These are phyloP conservation scores for Octomys mimax DNA, from an alignment of 2,797 vertebrate species.

Conservation along the genomic window DNA sequence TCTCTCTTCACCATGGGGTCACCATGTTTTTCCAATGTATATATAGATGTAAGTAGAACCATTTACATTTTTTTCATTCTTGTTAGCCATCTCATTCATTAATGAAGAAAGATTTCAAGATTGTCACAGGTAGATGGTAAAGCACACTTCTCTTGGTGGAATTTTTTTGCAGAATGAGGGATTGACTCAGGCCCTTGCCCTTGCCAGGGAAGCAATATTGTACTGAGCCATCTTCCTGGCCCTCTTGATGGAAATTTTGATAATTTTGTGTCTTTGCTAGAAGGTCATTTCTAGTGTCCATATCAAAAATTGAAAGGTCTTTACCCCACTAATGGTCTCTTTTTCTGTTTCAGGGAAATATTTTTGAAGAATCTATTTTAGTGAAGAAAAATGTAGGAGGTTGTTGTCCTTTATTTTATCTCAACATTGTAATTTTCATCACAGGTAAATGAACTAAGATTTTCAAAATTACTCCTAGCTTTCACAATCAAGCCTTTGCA, in stretches of 20 bases:
- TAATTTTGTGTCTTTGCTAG: neutral
- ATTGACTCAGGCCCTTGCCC: too few relatives aligned
- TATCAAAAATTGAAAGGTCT: neutral
- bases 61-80: neutral
- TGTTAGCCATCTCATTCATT: neutral
- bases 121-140: neutral
- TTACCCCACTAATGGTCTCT: neutral
- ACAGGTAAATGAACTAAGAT: conserved; percentile 32
- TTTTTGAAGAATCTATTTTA: neutral
- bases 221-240: too few relatives aligned
- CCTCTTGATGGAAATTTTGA: neutral
- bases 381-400: neutral
- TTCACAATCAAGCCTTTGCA: conserved; percentile 22
- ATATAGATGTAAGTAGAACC: neutral
- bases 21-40: neutral
- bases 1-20: neutral
- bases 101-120: neutral
- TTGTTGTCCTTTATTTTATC: neutral
- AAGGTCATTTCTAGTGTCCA: neutral
- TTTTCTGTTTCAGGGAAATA: neutral
- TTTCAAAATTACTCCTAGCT: conserved; percentile 25
- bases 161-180: too few relatives aligned
- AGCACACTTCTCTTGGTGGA: neutral
- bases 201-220: too few relatives aligned
- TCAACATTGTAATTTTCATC: conserved; percentile 57